A percentile compares a stretch with the other conserved stretches of the same genome.
Evolutionary conservation across 2,888 invertebrate genomes (phyloP).

Genomic region (Pelosia muscerda): DNA sequence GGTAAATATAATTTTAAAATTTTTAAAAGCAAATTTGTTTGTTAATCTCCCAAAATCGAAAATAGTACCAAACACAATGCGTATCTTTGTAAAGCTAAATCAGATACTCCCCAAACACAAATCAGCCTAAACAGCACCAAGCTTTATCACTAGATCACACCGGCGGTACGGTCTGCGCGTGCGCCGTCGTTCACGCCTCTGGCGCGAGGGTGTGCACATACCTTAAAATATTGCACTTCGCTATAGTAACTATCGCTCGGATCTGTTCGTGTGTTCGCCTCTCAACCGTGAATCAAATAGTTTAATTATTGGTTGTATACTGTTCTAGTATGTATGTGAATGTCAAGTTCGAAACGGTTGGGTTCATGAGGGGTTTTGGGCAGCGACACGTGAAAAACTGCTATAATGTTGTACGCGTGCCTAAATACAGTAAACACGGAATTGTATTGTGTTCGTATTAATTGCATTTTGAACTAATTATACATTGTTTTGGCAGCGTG

Average conservation of each 20-base stretch:
- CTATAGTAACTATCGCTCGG: constrained; percentile 22
- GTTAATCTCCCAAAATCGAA: too few relatives aligned
- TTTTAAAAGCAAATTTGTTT: too few relatives aligned
- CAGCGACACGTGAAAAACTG: constrained; percentile 22
- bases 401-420: constrained; percentile 17
- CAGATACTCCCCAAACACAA: background rate
- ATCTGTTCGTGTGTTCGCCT: constrained; percentile 21
- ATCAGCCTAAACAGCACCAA: constrained; percentile 15
- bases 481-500: background rate
- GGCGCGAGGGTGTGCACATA: constrained; percentile 50
- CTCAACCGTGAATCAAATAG: constrained; percentile 25
- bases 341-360: constrained; percentile 17
- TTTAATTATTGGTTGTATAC: constrained; percentile 26
- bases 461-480: background rate
- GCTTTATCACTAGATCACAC: constrained; percentile 35
- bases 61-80: background rate
- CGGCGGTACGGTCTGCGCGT: constrained; percentile 59
- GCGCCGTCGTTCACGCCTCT: constrained; percentile 47
- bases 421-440: background rate
- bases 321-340: constrained; percentile 11
- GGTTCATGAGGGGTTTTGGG: constrained; percentile 12
- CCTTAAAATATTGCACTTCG: constrained; percentile 36
- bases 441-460: background rate
- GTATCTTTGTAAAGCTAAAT: background rate
- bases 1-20: too few relatives aligned